Conservation (phyloP, 92 coral and sea anemone genomes). For the Ricordea florida region DNA sequence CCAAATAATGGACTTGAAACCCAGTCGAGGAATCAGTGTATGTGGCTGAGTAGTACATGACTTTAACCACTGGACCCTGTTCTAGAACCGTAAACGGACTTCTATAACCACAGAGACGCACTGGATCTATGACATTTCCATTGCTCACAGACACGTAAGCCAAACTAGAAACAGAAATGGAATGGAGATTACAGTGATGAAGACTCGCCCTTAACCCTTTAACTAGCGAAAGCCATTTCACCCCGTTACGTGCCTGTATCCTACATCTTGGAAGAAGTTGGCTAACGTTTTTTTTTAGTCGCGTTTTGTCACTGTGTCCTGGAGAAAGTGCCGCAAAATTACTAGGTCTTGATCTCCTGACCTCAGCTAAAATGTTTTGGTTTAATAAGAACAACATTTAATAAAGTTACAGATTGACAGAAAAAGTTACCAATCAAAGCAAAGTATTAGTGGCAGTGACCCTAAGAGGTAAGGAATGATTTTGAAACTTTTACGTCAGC, state of each 20-base stretch:
- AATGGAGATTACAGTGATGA: background rate
- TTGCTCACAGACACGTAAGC: background rate
- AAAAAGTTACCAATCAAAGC: background rate
- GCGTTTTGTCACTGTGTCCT: no score
- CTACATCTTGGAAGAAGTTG: no score
- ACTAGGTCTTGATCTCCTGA: no score
- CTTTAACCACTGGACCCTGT: background rate
- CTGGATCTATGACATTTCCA: background rate
- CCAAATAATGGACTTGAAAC: background rate
- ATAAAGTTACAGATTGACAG: no score
- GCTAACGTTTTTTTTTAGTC: no score
- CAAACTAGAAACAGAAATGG: background rate
- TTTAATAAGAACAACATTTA: no score
- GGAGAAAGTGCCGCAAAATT: no score
- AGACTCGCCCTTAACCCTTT: background rate
- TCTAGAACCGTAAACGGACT: background rate
- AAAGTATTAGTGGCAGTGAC: background rate
- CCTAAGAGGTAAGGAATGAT: background rate
- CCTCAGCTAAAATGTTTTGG: no score
- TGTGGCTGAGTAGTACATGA: background rate
- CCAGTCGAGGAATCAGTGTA: background rate
- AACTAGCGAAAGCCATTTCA: background rate
- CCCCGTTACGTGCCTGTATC: no score
- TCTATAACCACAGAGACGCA: background rate
- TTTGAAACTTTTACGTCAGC: background rate